Evolutionary conservation across 2,797 vertebrate genomes (phyloP).

Genomic region (Phrynocephalus vlangalii): DNA sequence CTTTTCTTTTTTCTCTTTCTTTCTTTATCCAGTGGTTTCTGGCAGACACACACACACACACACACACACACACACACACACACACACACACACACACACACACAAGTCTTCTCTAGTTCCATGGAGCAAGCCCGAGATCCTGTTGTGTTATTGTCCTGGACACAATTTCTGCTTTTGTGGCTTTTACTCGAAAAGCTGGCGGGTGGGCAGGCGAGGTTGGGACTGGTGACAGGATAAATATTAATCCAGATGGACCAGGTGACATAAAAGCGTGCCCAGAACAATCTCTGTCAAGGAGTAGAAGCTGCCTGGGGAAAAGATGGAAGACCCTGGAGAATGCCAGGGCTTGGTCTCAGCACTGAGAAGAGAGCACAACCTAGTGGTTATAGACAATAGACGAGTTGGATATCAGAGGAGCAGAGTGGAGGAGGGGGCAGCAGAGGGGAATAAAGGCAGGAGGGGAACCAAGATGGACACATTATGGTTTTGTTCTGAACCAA

Average conservation of each 20-base stretch:
- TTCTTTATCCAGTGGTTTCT: constrained; percentile 7
- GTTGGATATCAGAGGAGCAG: not conserved
- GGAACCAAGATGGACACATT: not conserved
- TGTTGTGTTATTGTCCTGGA: constrained; percentile 17
- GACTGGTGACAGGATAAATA: constrained; percentile 37
- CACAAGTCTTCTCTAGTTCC: not conserved
- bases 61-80: too few relatives aligned
- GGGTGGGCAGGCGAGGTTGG: not conserved
- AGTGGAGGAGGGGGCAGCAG: constrained; percentile 21
- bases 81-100: not conserved
- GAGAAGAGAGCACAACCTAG: not conserved
- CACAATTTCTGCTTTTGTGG: constrained; percentile 36
- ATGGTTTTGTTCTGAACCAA: not conserved
- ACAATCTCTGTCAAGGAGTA: not conserved
- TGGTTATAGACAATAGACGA: not conserved
- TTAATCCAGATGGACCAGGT: not conserved
- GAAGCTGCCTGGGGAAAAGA: not conserved
- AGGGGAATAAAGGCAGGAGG: constrained; percentile 43
- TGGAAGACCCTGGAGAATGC: not conserved
- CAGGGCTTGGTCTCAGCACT: not conserved
- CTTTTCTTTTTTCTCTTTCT: not conserved
- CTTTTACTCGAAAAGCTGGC: not conserved
- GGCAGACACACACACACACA: not conserved
- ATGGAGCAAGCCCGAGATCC: not conserved
- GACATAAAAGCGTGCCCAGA: not conserved